phyloP scores from a whole-genome alignment of 2,888 invertebrate species.

The Cryptus viduatorius region DNA sequence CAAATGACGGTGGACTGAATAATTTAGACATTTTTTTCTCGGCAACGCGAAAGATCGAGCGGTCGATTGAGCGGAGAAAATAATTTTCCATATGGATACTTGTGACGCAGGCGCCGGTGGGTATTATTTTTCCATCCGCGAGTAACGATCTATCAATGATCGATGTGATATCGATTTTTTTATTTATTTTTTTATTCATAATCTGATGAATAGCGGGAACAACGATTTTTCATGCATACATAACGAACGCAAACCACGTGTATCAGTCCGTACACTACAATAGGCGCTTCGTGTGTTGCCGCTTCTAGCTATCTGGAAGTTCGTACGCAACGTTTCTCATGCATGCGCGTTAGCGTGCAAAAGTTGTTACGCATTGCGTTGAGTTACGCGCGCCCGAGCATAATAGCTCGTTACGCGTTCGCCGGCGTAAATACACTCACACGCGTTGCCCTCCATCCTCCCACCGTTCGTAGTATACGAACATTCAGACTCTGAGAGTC shows the following conservation, averaged over 20 bases:
- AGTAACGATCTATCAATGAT: too few relatives aligned
- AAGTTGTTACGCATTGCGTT: slow-evolving; percentile 69
- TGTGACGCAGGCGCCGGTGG: background rate
- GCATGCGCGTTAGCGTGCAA: slow-evolving; percentile 31
- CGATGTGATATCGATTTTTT: too few relatives aligned
- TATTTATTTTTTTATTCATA: too few relatives aligned
- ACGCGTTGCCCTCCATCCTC: slow-evolving; percentile 10
- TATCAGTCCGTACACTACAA: slow-evolving; percentile 46
- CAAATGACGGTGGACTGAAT: too few relatives aligned
- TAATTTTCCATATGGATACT: too few relatives aligned
- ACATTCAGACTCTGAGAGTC: background rate
- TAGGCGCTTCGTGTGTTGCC: background rate
- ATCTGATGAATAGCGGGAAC: too few relatives aligned
- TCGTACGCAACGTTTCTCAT: slow-evolving; percentile 21
- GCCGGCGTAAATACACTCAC: slow-evolving; percentile 65
- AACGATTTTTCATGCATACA: too few relatives aligned
- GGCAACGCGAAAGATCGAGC: too few relatives aligned
- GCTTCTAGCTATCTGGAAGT: slow-evolving; percentile 2
- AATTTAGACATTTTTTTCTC: too few relatives aligned
- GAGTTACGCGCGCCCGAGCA: slow-evolving; percentile 71
- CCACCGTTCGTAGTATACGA: background rate
- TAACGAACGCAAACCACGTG: too few relatives aligned
- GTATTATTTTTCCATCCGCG: background rate
- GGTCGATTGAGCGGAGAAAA: too few relatives aligned
- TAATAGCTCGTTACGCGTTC: slow-evolving; percentile 73